These are phyloP conservation scores for Dicyrtoma fusca DNA, from an alignment of 2,888 invertebrate species.

Conservation along the genomic window DNA sequence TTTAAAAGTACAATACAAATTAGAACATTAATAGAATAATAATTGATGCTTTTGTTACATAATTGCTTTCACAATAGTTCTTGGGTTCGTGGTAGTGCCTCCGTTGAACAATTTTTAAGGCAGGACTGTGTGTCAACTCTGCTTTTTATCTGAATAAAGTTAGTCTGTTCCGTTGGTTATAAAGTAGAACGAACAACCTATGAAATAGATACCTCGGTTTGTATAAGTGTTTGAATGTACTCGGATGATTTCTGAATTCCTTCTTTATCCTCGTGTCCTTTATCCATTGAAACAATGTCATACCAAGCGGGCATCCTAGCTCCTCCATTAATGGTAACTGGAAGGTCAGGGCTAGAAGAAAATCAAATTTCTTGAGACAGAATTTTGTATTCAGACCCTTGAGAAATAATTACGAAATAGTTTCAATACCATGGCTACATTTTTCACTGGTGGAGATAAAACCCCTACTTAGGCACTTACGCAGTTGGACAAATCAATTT, in stretches of 20 bases:
- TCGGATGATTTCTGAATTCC: constrained; percentile 24
- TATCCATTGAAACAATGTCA: constrained; percentile 32
- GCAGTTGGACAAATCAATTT: constrained; percentile 38
- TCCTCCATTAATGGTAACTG: constrained; percentile 39
- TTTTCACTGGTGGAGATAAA: not conserved
- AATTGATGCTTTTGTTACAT: too few relatives aligned
- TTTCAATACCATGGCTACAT: not conserved
- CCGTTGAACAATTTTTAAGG: too few relatives aligned
- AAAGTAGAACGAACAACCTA: too few relatives aligned
- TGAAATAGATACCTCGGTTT: constrained; percentile 24
- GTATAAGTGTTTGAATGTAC: constrained; percentile 25
- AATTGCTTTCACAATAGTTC: too few relatives aligned
- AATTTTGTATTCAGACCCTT: too few relatives aligned
- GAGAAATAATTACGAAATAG: not conserved
- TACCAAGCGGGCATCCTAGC: constrained; percentile 41
- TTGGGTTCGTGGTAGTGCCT: too few relatives aligned
- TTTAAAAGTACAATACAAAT: not conserved
- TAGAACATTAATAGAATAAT: too few relatives aligned
- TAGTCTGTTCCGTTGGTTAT: too few relatives aligned
- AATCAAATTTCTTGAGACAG: not conserved
- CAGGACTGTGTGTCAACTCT: too few relatives aligned
- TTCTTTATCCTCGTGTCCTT: constrained; percentile 23
- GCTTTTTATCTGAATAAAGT: too few relatives aligned
- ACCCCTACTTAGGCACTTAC: constrained; percentile 10
- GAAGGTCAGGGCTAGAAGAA: constrained; percentile 22